Evolutionary conservation across 2,113 vertebrate genomes (phyloP), one percentile per base, ranked within the genome.

Genomic region (Carassius carassius): DNA sequence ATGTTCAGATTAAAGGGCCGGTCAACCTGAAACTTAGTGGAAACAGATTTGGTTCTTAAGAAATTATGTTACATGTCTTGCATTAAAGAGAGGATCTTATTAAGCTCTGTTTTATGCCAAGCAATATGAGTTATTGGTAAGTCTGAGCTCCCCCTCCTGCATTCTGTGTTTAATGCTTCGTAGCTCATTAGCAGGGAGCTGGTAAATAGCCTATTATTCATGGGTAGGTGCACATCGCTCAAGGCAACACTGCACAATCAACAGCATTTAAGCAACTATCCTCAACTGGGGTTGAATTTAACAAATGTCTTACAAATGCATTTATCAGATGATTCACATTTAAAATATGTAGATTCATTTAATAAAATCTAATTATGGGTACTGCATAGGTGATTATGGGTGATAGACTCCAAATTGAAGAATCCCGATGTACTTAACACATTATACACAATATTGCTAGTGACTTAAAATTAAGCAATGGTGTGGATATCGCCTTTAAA

Each of bases 1-100:
- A 85, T 81, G 49, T 83, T 79, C 60, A 75, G 72, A 70, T 82
- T 87, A 79, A 86, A 81, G 88, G 79, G 84, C 89, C 86, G 86
- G 80, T 35, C 85, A 86, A 85, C 84, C 90, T 89, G 87, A 90
- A 88, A 80, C 72, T 91, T 90, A 94, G 90, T 93, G 90, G 89
- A 94, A 93, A 91, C 93, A 94, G 92, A 90, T 92, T 91, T 87
- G 78, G 72, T 81, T 83, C 82, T 62, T 74, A 88, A 86, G 85
- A 91, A 89, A 91, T 94, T 88, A 93, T 92, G 87, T 92, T 92
- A 90, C 90, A 92, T 89, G 88, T 91, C 89, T 91, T 80, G 78
- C 49, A 79, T 75, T 87, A 83, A 81, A 78, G 91, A 91, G 89
- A 92, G 90, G 89, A 88, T 17, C 81, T 90, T 92, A 89, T 91